Percentiles rank a stretch among this genome's conserved stretches.
Conservation (phyloP, 2,888 invertebrate genomes). For the Azorinus chamasolen region DNA sequence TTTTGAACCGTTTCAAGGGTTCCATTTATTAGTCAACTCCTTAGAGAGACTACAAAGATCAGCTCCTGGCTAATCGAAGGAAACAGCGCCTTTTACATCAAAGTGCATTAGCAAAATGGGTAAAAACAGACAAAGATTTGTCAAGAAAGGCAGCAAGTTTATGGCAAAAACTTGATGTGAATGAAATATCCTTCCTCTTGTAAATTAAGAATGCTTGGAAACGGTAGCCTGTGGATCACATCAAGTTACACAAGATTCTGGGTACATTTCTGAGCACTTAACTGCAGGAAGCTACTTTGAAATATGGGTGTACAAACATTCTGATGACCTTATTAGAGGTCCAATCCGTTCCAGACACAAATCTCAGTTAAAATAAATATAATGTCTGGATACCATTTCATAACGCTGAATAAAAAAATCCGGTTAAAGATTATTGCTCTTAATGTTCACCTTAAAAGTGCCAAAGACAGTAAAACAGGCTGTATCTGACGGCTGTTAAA, state of each 20-base stretch:
- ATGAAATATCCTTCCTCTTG: constrained; percentile 10
- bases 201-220: constrained; percentile 8
- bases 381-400: constrained; percentile 23
- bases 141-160: background rate
- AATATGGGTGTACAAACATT: constrained; percentile 22
- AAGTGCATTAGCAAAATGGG: constrained; percentile 1
- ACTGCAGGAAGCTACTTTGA: constrained; percentile 9
- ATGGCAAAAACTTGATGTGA: constrained; percentile 7
- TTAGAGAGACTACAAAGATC: constrained; percentile 9
- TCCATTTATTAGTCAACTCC: constrained; percentile 16
- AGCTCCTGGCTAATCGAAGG: constrained; percentile 8
- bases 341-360: constrained; percentile 10
- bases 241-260: constrained; percentile 3
- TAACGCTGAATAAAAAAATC: background rate
- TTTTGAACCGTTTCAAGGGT: constrained; percentile 16
- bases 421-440: constrained; percentile 11
- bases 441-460: constrained; percentile 9
- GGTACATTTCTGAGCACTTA: constrained; percentile 14
- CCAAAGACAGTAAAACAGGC: no score
- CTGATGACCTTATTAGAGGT: constrained; percentile 4
- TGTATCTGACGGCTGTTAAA: no score
- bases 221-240: constrained; percentile 19
- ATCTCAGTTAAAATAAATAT: constrained; percentile 14
- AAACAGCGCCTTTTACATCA: background rate
- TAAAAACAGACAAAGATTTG: constrained; percentile 9